phyloP scores from a whole-genome alignment of 2,888 invertebrate species.

The Lasioglossum pauxillum region DNA sequence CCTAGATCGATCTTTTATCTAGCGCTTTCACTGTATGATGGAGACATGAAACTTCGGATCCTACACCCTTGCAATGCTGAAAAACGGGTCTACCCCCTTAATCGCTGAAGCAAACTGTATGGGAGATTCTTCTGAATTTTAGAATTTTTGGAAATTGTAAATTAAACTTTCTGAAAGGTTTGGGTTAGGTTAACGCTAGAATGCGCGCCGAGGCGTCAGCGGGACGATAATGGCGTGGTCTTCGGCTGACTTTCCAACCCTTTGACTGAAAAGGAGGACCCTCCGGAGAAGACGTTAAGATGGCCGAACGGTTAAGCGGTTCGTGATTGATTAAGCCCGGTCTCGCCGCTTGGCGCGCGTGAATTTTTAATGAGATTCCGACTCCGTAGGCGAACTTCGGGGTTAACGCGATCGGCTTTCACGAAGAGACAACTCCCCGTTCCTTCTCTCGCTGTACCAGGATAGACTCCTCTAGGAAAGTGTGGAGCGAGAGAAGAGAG shows the following conservation, averaged over 20 bases:
- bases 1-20: too few species aligned
- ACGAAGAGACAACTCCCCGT: constrained; percentile 40
- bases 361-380: constrained; percentile 65
- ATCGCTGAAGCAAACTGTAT: too few species aligned
- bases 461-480: neutral
- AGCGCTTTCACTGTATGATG: too few species aligned
- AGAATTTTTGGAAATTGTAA: too few species aligned
- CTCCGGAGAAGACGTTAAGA: constrained; percentile 1
- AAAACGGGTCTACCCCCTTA: too few species aligned
- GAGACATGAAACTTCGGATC: too few species aligned
- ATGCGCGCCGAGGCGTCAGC: neutral
- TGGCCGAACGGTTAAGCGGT: constrained; percentile 41
- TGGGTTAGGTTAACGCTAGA: neutral
- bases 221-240: constrained; percentile 6
- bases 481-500: neutral
- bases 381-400: constrained; percentile 36
- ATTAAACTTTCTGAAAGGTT: neutral
- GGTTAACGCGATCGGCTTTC: constrained; percentile 57
- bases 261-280: neutral
- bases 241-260: constrained; percentile 6
- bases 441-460: neutral
- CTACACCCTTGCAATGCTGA: too few species aligned
- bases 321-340: constrained; percentile 56
- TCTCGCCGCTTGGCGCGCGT: constrained; percentile 36
- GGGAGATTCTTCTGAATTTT: too few species aligned